Conservation (phyloP, 1,140 invertebrate genomes). For the Apocrypta bakeri region DNA sequence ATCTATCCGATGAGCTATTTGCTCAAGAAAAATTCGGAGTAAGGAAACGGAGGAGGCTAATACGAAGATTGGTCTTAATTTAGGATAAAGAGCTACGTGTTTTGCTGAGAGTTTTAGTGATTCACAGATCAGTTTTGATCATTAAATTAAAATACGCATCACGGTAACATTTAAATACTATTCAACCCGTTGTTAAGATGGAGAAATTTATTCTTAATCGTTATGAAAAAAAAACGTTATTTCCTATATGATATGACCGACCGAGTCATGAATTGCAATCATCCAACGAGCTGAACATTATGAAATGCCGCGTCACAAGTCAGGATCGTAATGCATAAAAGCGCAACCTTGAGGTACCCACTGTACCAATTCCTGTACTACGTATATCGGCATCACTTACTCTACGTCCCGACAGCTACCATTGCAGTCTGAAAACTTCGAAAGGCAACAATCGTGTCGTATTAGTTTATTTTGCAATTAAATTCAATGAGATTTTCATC, state of each 20-base stretch:
- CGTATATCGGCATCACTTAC: background rate
- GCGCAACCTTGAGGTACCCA: conserved; percentile 45
- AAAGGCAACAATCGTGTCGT: background rate
- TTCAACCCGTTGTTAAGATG: no score
- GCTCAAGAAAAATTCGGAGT: background rate
- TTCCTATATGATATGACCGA: background rate
- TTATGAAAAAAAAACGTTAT: background rate
- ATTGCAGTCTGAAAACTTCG: conserved; percentile 13
- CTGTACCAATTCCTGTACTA: conserved; percentile 35
- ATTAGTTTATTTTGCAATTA: background rate
- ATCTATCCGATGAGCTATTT: background rate
- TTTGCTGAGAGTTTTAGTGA: no score
- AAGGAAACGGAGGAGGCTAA: no score
- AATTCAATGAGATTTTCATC: background rate
- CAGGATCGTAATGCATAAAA: conserved; percentile 11
- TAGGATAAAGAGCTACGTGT: no score
- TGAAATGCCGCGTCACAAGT: background rate
- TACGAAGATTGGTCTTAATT: no score
- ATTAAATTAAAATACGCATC: background rate
- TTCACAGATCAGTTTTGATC: no score
- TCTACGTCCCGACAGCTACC: background rate
- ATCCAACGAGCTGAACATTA: conserved; percentile 15
- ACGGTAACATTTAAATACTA: no score
- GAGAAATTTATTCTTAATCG: no score
- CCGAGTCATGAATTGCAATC: conserved; percentile 16